Base-by-base conservation (phyloP, 2,113 vertebrate species). In the Bagarius yarrelli region DNA sequence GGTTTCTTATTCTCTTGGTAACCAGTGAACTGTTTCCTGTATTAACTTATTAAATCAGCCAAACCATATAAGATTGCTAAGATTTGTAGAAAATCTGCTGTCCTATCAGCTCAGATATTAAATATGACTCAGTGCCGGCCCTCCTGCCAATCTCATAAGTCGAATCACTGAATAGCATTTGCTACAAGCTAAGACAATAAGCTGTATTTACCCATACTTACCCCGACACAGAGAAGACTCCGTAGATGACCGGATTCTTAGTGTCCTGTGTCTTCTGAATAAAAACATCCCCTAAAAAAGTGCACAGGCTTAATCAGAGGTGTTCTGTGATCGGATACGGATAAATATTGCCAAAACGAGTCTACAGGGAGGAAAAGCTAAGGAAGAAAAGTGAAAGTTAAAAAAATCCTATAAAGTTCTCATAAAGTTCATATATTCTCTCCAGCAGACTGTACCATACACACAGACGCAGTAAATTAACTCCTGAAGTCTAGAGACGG, bases 191-290 rank as follows among this genome's bases (percentile, higher is more conserved):
- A 19, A 80, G 27, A 44, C 40, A 47, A 14, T 52, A n/a, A 8
- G 9, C 25, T 44, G 13, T 27, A 15, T 52, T 30, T 40, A 16
- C 25, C 21, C 23, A 78, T 34, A 90, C 95, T 94, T 87, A 99
- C 98, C 98, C 98, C 0, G 97, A 98, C 60, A 98, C 95, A 0
- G 96, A 96, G 87, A 99, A 99, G 60, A 98, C 96, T 0, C 96
- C 98, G 0, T 99, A 99, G 90, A 99, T 99, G 89, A 98, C 91
- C 0, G 98, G 98, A 83, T 98, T 99, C 93, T 96, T 98, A 85
- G 93, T 95, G 88, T 99, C 98, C 87, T 98, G 97, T 27, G 96
- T 98, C 86, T 98, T 96, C 91, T 99, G 97, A 86, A 99, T 95
- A 88, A 96, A 99, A 80, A 99, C 96, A 0, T 98, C 97, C 93